phyloP scores from a whole-genome alignment of 2,113 vertebrate species.

The Tragulus kanchil region DNA sequence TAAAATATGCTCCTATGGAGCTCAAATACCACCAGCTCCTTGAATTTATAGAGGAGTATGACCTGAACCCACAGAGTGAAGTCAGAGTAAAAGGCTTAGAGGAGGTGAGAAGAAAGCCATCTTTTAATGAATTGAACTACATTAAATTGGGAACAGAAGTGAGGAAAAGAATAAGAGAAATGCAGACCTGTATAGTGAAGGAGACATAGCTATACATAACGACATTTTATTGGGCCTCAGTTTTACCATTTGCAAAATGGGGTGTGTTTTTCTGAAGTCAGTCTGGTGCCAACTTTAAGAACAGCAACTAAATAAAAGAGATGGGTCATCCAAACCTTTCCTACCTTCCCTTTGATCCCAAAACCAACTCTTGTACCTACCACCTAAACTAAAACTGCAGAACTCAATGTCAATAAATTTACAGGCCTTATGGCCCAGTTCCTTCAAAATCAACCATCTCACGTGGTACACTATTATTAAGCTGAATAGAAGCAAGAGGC shows the following conservation, averaged over 20 bases:
- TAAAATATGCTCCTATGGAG: neutral
- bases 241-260: conserved; percentile 1
- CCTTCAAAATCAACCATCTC: conserved; percentile 40
- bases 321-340: neutral
- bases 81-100: neutral
- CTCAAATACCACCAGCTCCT: conserved; percentile 21
- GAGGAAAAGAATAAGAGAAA: neutral
- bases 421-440: neutral
- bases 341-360: neutral
- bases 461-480: neutral
- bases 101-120: neutral
- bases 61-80: neutral
- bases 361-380: neutral
- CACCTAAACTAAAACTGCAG: conserved; percentile 10
- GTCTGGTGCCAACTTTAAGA: neutral
- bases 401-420: conserved; percentile 24
- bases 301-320: conserved; percentile 3
- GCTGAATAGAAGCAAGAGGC: neutral
- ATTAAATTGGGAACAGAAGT: neutral
- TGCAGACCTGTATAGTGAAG: neutral
- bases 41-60: conserved; percentile 23
- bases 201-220: neutral
- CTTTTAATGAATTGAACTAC: neutral
- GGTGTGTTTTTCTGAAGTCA: neutral
- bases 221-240: neutral